Evolutionary conservation across 2,113 vertebrate genomes (phyloP), one percentile per base, ranked within the genome.

Genomic region (Vulpes vulpes): DNA sequence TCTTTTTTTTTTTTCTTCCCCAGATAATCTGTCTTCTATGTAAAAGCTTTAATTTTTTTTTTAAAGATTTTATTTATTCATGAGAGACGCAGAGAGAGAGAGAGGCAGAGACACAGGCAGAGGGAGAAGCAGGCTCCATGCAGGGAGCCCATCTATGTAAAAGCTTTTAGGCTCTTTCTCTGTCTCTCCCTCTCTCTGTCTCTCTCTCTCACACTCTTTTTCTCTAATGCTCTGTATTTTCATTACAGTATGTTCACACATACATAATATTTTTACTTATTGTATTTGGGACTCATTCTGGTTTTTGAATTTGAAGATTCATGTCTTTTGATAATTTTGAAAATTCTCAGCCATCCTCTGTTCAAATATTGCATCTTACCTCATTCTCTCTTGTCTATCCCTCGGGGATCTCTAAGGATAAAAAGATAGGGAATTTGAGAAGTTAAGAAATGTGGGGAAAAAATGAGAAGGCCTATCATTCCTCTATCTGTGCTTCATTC

Each of bases 261-360:
- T 22, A 73, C n/a, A 90, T 85, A 69, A 9, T 76, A 71, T 35
- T 91, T 55, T 92, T n/a, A 67, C 9, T 25, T 78, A 9, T 17
- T 11, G 35, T 84, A 80, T n/a, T 49, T 84, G 30, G 9, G 64
- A 83, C 16, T 96, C 25, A 73, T 11, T 73, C 22, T 89, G 25
- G 60, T 32, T 96, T 59, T 79, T 79, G 11, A 92, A 65, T 95
- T 69, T 92, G 62, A 94, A 7, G 53, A 88, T 53, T 91, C 4
- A 4, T 35, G 12, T 79, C 20, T 91, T 82, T 91, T 51, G 55
- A 73, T 62, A 74, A 57, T 95, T 94, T 84, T 71, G 60, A 76
- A 96, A 79, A 67, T 30, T 69, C 59, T 95, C 49, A 84, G 57
- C 4, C 69, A 55, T 86, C 51, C 16, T 71, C 11, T 95, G 5